Conservation (phyloP, 2,888 invertebrate genomes). For the Galeopsomyia nigrocyanea region DNA sequence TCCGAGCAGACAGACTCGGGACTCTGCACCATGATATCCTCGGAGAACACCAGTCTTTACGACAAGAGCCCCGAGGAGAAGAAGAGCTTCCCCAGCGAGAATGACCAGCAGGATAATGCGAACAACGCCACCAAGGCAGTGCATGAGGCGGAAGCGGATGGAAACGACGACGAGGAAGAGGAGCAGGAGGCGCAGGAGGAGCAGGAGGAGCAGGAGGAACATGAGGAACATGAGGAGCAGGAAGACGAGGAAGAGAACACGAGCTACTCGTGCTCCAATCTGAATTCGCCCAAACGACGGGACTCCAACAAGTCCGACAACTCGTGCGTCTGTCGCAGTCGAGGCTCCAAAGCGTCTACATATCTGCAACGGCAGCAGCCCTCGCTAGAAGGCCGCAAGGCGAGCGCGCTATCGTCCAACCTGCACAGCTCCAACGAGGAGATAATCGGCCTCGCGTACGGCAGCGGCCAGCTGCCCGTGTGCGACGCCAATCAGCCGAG, state of each 20-base stretch:
- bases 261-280: constrained; percentile 64
- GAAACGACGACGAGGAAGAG: constrained; percentile 46
- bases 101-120: constrained; percentile 49
- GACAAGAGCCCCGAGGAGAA: constrained; percentile 67
- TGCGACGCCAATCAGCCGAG: constrained; percentile 63
- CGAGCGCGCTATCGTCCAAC: constrained; percentile 57
- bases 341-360: constrained; percentile 48
- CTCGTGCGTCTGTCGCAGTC: constrained; percentile 62
- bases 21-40: constrained; percentile 74
- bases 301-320: constrained; percentile 56
- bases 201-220: constrained; percentile 50
- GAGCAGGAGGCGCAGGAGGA: constrained; percentile 61
- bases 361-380: constrained; percentile 23
- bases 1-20: constrained; percentile 79
- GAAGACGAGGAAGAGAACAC: constrained; percentile 60
- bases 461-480: constrained; percentile 63
- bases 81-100: constrained; percentile 62
- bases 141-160: too few species aligned
- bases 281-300: constrained; percentile 61
- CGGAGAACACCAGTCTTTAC: constrained; percentile 77
- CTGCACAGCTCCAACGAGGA: constrained; percentile 65
- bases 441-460: constrained; percentile 65
- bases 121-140: too few species aligned
- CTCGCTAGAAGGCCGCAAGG: constrained; percentile 23
- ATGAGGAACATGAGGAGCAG: constrained; percentile 41